Evolutionary conservation across 2,888 invertebrate species (phyloP).

Genomic region (Nebria brevicollis): DNA sequence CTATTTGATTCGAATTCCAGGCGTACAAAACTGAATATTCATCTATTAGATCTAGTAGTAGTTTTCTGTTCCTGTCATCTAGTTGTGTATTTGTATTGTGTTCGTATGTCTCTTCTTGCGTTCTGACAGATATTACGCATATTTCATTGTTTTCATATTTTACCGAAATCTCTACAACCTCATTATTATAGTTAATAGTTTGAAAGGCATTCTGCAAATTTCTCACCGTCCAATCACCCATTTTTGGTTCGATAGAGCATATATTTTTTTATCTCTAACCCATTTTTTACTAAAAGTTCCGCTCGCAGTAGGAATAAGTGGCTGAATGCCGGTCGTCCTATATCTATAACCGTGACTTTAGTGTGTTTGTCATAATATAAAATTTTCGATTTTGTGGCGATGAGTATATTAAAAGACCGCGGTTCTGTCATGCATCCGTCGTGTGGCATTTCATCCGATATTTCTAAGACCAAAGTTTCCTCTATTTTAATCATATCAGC

Average conservation of each 20-base stretch:
- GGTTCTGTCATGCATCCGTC: no score
- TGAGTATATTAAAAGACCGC: no score
- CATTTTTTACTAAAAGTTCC: not conserved
- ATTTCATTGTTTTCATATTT: not conserved
- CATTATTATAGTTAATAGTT: not conserved
- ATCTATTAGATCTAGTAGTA: not conserved
- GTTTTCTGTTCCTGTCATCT: not conserved
- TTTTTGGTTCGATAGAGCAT: not conserved
- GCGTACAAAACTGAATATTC: slow-evolving; percentile 44
- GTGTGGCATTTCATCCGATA: no score
- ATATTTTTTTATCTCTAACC: not conserved
- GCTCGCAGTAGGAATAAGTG: not conserved
- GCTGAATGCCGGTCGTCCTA: no score
- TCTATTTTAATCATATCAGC: no score
- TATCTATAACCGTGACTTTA: no score
- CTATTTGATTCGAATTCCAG: slow-evolving; percentile 44
- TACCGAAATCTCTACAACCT: not conserved
- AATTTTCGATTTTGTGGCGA: no score
- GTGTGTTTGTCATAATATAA: no score
- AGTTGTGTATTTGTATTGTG: not conserved
- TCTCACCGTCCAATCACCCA: not conserved
- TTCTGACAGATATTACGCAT: not conserved
- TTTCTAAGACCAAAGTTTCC: no score
- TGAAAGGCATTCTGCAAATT: not conserved
- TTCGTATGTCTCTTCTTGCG: not conserved